phyloP scores from a whole-genome alignment of 1,140 invertebrate species.

The Ooceraea biroi region DNA sequence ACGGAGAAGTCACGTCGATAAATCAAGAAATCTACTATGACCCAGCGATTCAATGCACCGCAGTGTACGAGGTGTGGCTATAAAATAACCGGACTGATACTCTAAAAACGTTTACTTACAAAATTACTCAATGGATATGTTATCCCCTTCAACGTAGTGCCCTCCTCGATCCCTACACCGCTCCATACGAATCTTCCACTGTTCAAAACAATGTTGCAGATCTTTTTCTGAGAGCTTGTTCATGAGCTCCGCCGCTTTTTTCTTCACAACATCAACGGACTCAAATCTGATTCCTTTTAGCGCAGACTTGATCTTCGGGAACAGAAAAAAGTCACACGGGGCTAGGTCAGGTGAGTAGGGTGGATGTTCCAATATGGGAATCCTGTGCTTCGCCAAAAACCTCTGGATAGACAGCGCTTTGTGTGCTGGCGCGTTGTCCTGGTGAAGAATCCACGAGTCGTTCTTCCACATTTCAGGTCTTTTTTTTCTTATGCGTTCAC shows the following conservation, averaged over 20 bases:
- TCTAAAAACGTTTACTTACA: too few relatives aligned
- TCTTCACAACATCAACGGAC: neutral
- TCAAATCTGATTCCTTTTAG: conserved; percentile 64
- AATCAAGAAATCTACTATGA: too few relatives aligned
- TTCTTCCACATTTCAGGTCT: too few relatives aligned
- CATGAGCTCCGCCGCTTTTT: neutral
- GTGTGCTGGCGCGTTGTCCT: conserved; percentile 76
- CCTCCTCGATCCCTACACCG: conserved; percentile 1
- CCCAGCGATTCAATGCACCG: too few relatives aligned
- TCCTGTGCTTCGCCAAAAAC: conserved; percentile 69
- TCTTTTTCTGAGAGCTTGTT: neutral
- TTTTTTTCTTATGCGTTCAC: conserved; percentile 51
- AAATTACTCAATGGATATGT: too few relatives aligned
- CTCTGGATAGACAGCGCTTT: conserved; percentile 64
- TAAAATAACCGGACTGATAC: too few relatives aligned
- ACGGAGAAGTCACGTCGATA: too few relatives aligned
- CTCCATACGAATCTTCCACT: conserved; percentile 8
- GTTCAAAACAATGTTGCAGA: neutral
- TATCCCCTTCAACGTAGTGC: conserved; percentile 12
- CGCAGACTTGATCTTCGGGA: conserved; percentile 77
- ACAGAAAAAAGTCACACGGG: conserved; percentile 81
- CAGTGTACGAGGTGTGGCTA: too few relatives aligned
- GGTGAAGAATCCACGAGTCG: conserved; percentile 71
- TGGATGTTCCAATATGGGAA: conserved; percentile 72
- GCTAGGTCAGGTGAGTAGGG: conserved; percentile 80